A percentile compares a stretch with the other conserved stretches of the same genome.
phyloP scores from a whole-genome alignment of 2,888 invertebrate genomes.

The Chloromyia formosa region DNA sequence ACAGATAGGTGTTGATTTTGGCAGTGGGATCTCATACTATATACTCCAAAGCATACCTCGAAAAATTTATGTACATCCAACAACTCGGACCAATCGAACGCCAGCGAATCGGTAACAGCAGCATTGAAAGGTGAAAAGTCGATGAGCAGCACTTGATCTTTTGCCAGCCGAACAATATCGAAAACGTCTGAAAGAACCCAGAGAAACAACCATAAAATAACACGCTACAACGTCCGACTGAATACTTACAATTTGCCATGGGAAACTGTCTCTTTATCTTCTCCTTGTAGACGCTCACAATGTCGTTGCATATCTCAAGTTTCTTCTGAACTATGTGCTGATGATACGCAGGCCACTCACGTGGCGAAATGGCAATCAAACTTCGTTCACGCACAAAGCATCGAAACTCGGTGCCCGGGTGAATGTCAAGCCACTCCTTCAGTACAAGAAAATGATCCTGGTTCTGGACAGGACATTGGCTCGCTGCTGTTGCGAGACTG shows the following conservation, averaged over 20 bases:
- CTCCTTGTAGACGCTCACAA: conserved; percentile 51
- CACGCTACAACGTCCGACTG: not conserved
- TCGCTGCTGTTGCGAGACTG: not conserved
- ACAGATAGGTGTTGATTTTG: too few relatives aligned
- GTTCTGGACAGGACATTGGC: not conserved
- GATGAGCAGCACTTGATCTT: conserved; percentile 49
- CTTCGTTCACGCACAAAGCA: conserved; percentile 51
- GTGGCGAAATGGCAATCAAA: conserved; percentile 51
- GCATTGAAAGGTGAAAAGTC: conserved; percentile 52
- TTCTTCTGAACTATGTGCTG: conserved; percentile 48
- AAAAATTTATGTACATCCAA: conserved; percentile 25
- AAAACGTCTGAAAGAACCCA: conserved; percentile 51
- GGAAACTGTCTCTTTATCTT: conserved; percentile 51
- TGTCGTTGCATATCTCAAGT: conserved; percentile 51
- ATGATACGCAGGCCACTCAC: conserved; percentile 53
- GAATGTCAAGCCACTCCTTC: conserved; percentile 52
- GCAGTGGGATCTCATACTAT: too few relatives aligned
- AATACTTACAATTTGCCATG: not conserved
- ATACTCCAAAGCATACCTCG: conserved; percentile 17
- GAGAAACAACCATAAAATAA: not conserved
- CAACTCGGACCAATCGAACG: conserved; percentile 51
- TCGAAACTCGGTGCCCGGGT: conserved; percentile 52
- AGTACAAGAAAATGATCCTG: conserved; percentile 47
- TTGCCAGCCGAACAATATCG: conserved; percentile 51
- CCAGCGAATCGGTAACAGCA: conserved; percentile 48